A percentile compares a stretch with the other conserved stretches of the same genome.
phyloP scores from a whole-genome alignment of 2,113 vertebrate species.

The Trinectes maculatus region DNA sequence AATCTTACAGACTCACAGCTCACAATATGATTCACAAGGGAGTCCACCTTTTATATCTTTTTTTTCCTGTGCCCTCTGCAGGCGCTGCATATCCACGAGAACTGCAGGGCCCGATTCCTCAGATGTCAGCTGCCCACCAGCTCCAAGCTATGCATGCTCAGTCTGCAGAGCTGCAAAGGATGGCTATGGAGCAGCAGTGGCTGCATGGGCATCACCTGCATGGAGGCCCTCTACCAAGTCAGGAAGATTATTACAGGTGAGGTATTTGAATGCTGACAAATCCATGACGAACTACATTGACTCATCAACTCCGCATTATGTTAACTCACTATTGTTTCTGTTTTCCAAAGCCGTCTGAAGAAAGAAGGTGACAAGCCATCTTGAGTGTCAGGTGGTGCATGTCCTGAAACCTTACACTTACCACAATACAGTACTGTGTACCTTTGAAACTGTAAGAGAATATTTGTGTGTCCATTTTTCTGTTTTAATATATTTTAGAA shows the following conservation, averaged over 20 bases:
- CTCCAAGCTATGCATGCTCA: constrained; percentile 99
- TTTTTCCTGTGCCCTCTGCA: constrained; percentile 47
- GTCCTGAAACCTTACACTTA: constrained; percentile 65
- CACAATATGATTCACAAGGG: not conserved
- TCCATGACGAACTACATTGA: no score
- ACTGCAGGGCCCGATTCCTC: constrained; percentile 91
- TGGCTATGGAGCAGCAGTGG: constrained; percentile 99
- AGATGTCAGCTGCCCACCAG: constrained; percentile 98
- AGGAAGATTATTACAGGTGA: constrained; percentile 99
- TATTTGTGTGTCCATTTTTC: constrained; percentile 63
- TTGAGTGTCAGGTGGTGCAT: constrained; percentile 87
- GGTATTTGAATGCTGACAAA: not conserved
- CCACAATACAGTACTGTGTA: constrained; percentile 85
- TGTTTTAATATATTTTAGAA: constrained; percentile 81
- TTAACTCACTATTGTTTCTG: constrained; percentile 45
- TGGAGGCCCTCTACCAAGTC: constrained; percentile 92
- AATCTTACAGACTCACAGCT: not conserved
- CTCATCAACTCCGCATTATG: no score
- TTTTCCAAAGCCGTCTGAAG: constrained; percentile 92
- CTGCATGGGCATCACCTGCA: constrained; percentile 96
- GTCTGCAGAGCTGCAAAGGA: constrained; percentile 96
- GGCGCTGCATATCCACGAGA: constrained; percentile 92
- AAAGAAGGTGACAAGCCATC: constrained; percentile 99
- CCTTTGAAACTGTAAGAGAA: constrained; percentile 78
- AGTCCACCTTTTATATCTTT: not conserved